These are phyloP conservation scores for Alviniconcha strummeri DNA, from an alignment of 2,888 invertebrate genomes.

Conservation along the genomic window DNA sequence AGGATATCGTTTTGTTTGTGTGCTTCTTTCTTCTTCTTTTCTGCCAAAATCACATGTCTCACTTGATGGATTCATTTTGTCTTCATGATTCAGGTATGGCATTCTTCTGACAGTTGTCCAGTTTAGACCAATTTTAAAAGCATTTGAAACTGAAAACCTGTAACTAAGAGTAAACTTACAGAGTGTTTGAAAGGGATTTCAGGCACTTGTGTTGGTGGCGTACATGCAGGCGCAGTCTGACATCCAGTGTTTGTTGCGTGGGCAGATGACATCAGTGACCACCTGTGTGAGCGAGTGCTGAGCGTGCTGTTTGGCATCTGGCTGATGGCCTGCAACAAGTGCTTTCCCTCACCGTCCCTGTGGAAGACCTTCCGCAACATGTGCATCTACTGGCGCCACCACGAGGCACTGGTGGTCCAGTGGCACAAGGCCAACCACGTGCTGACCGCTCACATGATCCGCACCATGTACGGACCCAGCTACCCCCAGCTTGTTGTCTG, in stretches of 20 bases:
- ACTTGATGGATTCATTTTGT: too few relatives aligned
- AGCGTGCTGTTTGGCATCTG: conserved; percentile 94
- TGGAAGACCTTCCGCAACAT: conserved; percentile 97
- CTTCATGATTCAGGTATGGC: too few relatives aligned
- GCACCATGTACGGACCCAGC: conserved; percentile 87
- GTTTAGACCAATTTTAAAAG: too few relatives aligned
- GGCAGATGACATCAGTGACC: conserved; percentile 93
- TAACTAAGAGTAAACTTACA: too few relatives aligned
- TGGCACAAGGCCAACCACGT: conserved; percentile 95
- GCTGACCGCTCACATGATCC: conserved; percentile 87
- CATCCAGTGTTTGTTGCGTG: background rate
- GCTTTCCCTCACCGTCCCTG: conserved; percentile 94
- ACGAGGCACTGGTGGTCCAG: conserved; percentile 92
- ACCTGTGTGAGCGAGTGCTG: conserved; percentile 93
- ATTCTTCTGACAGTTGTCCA: too few relatives aligned
- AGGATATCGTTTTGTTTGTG: too few relatives aligned
- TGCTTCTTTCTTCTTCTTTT: too few relatives aligned
- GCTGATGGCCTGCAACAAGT: conserved; percentile 84
- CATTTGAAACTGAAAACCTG: too few relatives aligned
- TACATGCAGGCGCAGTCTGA: too few relatives aligned
- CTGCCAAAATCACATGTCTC: too few relatives aligned
- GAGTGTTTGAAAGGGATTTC: too few relatives aligned
- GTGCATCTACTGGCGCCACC: conserved; percentile 94
- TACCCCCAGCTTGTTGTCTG: conserved; percentile 72
- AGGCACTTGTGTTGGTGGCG: too few relatives aligned